These are phyloP conservation scores for Cephalopterus ornatus DNA, from an alignment of 2,113 vertebrate genomes.

Conservation along the genomic window DNA sequence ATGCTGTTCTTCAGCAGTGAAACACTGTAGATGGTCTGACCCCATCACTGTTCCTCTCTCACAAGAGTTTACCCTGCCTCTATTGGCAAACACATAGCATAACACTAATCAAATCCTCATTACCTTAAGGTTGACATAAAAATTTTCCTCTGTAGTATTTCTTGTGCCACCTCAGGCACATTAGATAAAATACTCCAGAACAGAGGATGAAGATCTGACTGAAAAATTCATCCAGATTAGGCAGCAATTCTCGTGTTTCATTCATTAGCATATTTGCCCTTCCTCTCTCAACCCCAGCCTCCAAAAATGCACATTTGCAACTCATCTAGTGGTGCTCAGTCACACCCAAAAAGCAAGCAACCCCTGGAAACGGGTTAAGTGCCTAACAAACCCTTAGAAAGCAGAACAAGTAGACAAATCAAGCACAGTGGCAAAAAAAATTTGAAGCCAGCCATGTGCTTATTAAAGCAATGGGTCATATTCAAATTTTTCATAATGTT, in stretches of 20 bases:
- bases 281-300: neutral
- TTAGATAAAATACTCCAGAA: neutral
- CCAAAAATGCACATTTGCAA: neutral
- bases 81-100: neutral
- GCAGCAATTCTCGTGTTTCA: neutral
- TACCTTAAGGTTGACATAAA: neutral
- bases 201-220: neutral
- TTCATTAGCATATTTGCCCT: neutral
- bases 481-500: neutral
- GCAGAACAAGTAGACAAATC: neutral
- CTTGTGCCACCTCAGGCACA: neutral
- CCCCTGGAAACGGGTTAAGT: neutral
- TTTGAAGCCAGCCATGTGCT: rapidly evolving
- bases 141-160: neutral
- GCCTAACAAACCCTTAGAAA: neutral
- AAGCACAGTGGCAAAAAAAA: neutral
- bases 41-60: neutral
- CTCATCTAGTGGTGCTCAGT: neutral
- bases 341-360: neutral
- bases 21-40: neutral
- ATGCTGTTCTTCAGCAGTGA: neutral
- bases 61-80: neutral
- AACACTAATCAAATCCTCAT: neutral
- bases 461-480: neutral
- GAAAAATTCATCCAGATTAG: neutral